phyloP scores from a whole-genome alignment of 1,140 invertebrate genomes.

The Mercenaria mercenaria region DNA sequence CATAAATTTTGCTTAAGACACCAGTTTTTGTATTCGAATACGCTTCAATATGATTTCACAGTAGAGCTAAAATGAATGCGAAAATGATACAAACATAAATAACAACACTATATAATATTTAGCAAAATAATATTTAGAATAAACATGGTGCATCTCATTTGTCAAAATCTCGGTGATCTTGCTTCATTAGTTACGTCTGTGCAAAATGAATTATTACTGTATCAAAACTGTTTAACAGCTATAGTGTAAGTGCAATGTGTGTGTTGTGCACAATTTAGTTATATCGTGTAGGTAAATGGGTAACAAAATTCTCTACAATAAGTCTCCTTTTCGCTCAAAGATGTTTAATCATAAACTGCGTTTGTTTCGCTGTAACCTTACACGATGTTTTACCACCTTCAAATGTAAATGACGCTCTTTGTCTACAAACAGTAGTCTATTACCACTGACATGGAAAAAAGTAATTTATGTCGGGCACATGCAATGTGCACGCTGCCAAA shows the following conservation, averaged over 20 bases:
- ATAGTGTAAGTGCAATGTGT: neutral
- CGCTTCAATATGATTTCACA: too few species aligned
- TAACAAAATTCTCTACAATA: neutral
- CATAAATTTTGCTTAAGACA: too few species aligned
- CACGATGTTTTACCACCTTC: neutral
- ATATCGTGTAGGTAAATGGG: slow-evolving; percentile 15
- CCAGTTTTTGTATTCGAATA: too few species aligned
- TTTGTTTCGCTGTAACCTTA: slow-evolving; percentile 7
- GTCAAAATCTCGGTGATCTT: too few species aligned
- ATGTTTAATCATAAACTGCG: neutral
- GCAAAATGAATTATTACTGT: too few species aligned
- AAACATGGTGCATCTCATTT: too few species aligned
- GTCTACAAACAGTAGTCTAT: slow-evolving; percentile 10
- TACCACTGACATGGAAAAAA: slow-evolving; percentile 4
- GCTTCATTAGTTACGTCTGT: too few species aligned
- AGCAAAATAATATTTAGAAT: too few species aligned
- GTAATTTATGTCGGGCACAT: slow-evolving; percentile 1
- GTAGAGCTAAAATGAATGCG: too few species aligned
- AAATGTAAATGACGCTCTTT: slow-evolving; percentile 11
- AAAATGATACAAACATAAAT: too few species aligned
- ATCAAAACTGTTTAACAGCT: neutral
- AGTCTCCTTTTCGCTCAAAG: neutral
- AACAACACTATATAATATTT: too few species aligned
- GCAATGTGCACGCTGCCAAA: neutral
- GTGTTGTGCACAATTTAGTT: neutral